phyloP scores from a whole-genome alignment of 2,113 vertebrate genomes.

The Psilopogon haemacephalus region DNA sequence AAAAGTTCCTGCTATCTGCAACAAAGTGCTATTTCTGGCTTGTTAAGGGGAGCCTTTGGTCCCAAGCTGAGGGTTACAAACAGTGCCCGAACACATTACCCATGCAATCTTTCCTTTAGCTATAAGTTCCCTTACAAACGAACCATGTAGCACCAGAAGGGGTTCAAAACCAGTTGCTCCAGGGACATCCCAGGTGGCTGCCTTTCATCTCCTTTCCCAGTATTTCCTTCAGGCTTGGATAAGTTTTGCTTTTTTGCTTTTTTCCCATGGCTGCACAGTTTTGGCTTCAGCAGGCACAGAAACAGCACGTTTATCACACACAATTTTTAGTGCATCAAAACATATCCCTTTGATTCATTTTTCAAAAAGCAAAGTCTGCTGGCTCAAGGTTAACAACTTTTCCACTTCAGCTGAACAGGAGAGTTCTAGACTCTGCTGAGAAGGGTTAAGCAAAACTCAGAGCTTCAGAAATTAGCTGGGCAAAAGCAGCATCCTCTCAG shows the following conservation, averaged over 20 bases:
- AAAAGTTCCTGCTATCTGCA: background rate
- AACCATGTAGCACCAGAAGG: background rate
- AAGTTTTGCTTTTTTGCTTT: background rate
- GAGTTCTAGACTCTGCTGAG: background rate
- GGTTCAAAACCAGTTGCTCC: constrained; percentile 4
- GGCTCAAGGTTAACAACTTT: constrained; percentile 12
- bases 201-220: constrained; percentile 9
- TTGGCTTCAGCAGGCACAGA: constrained; percentile 4
- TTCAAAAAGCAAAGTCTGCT: background rate
- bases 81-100: background rate
- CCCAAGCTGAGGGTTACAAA: background rate
- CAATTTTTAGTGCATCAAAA: constrained; percentile 46
- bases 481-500: background rate
- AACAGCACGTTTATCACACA: constrained; percentile 4
- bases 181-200: background rate
- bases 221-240: constrained; percentile 30
- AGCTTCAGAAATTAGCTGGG: background rate
- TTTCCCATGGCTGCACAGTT: background rate
- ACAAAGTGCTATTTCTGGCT: background rate
- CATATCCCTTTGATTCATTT: constrained; percentile 7
- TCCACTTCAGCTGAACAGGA: background rate
- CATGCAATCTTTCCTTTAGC: background rate
- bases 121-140: constrained; percentile 2
- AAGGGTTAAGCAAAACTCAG: background rate
- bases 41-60: background rate